Percentiles rank a stretch among this genome's conserved stretches.
phyloP scores from a whole-genome alignment of 2,888 invertebrate species.

The Sarcophaga rosellei region DNA sequence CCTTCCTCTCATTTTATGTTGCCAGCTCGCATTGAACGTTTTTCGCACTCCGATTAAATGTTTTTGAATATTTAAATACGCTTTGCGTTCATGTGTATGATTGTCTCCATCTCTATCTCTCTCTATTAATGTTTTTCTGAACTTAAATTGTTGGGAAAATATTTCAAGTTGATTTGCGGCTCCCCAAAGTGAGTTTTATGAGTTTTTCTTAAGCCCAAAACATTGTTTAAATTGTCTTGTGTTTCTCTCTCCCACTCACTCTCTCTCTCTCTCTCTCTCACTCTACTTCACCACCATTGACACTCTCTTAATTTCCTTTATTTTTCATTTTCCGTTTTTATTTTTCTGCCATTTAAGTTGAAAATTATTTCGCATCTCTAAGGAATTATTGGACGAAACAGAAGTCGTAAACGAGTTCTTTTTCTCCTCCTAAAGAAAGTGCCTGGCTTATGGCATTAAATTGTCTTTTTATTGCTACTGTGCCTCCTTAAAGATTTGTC shows the following conservation, averaged over 20 bases:
- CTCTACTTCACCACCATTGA: neutral
- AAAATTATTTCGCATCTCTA: constrained; percentile 56
- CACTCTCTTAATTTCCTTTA: neutral
- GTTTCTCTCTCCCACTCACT: no score
- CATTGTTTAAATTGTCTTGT: constrained; percentile 46
- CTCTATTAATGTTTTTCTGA: neutral
- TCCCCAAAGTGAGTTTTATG: constrained; percentile 60
- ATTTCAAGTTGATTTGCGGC: constrained; percentile 60
- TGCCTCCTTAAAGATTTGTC: no score
- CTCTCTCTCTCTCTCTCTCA: neutral
- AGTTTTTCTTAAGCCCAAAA: constrained; percentile 30
- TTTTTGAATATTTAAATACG: constrained; percentile 1
- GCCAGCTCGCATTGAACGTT: no score
- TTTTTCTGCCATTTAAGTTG: constrained; percentile 37
- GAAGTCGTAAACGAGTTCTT: neutral
- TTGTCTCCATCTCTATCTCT: no score
- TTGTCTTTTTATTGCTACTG: no score
- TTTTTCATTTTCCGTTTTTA: neutral
- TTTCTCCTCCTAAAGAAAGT: no score
- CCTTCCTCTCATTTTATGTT: neutral
- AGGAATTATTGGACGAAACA: constrained; percentile 28
- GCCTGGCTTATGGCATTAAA: no score
- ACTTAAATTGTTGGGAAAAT: constrained; percentile 49
- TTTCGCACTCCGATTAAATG: neutral
- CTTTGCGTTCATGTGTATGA: neutral